These are phyloP conservation scores for Cebus imitator DNA, from an alignment of 2,113 vertebrate species.

Conservation along the genomic window DNA sequence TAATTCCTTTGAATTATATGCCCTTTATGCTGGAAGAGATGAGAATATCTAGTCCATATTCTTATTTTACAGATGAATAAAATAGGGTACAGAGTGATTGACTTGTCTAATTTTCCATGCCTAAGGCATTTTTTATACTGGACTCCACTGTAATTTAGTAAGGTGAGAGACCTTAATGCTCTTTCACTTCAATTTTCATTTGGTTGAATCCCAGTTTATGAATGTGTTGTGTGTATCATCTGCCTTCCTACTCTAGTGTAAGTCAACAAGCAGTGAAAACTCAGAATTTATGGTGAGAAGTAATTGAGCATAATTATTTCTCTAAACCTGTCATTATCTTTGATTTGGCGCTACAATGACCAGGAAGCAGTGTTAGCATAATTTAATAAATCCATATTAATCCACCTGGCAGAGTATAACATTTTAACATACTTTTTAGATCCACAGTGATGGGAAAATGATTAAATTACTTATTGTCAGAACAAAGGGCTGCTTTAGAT, in stretches of 20 bases:
- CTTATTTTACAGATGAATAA: slow-evolving; percentile 41
- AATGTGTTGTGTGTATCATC: slow-evolving; percentile 46
- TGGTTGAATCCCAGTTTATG: slow-evolving; percentile 48
- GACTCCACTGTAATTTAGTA: slow-evolving; percentile 33
- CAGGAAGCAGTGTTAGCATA: slow-evolving; percentile 64
- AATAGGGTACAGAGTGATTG: background rate
- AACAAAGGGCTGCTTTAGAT: slow-evolving; percentile 65
- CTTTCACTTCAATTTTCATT: slow-evolving; percentile 49
- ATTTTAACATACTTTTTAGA: slow-evolving; percentile 74
- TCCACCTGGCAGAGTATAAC: slow-evolving; percentile 39
- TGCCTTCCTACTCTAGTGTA: slow-evolving; percentile 45
- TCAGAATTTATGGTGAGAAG: slow-evolving; percentile 34
- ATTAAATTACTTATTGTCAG: slow-evolving; percentile 69
- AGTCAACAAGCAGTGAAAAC: slow-evolving; percentile 58
- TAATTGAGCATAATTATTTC: slow-evolving; percentile 45
- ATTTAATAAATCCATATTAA: slow-evolving; percentile 69
- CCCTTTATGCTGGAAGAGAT: slow-evolving; percentile 40
- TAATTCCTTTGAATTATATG: slow-evolving; percentile 13
- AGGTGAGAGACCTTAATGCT: slow-evolving; percentile 44
- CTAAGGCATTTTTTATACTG: slow-evolving; percentile 41
- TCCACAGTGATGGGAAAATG: slow-evolving; percentile 63
- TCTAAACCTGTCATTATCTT: slow-evolving; percentile 66
- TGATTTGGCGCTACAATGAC: slow-evolving; percentile 71
- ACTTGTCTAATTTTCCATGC: slow-evolving; percentile 37
- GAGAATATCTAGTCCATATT: background rate